Percentiles rank a stretch among this genome's conserved stretches.
These are phyloP conservation scores for Polydrusus tereticollis DNA, from an alignment of 2,888 invertebrate species.

Conservation along the genomic window DNA sequence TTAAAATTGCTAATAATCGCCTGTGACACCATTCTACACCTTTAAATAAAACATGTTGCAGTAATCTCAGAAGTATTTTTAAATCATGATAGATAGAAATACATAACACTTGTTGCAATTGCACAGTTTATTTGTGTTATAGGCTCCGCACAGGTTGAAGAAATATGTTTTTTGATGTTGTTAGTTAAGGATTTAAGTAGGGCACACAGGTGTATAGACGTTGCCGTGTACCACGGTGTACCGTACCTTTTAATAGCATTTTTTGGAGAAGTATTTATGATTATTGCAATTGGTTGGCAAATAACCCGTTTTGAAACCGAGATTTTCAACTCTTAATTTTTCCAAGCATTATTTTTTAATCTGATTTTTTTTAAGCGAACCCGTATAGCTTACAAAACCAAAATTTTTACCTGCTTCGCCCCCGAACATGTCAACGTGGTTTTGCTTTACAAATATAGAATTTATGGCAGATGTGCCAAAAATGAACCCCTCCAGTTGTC, in stretches of 20 bases:
- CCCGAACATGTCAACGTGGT: too few relatives aligned
- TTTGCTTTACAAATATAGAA: too few relatives aligned
- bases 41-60: constrained; percentile 43
- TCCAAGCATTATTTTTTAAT: too few relatives aligned
- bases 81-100: constrained; percentile 34
- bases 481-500: too few relatives aligned
- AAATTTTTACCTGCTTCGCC: too few relatives aligned
- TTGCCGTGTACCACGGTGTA: not conserved
- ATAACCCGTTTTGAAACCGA: not conserved
- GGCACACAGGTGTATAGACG: constrained; percentile 34
- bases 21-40: constrained; percentile 45
- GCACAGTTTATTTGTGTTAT: constrained; percentile 1
- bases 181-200: constrained; percentile 36
- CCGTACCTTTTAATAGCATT: not conserved
- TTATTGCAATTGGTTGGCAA: not conserved
- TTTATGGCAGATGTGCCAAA: too few relatives aligned
- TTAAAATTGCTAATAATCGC: constrained; percentile 45
- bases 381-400: too few relatives aligned
- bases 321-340: not conserved
- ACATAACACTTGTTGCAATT: constrained; percentile 3
- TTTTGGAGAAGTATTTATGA: not conserved
- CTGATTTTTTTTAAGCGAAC: too few relatives aligned
- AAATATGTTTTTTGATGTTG: constrained; percentile 39
- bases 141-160: constrained; percentile 27
- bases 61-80: constrained; percentile 39